phyloP scores from a whole-genome alignment of 2,797 vertebrate genomes.

The Cyprinodon diabolis region DNA sequence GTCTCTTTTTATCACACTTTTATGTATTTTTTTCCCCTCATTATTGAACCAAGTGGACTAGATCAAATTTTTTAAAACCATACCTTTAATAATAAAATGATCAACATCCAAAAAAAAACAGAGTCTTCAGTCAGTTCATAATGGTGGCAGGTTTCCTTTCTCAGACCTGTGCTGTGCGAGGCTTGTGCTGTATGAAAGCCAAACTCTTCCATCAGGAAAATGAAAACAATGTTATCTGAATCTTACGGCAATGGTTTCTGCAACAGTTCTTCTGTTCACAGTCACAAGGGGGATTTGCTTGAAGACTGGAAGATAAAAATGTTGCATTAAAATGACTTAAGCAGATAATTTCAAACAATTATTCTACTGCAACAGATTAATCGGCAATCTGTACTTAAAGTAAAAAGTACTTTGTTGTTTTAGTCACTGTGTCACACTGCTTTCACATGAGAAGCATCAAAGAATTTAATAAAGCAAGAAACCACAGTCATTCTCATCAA shows the following conservation, averaged over 20 bases:
- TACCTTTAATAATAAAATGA: background rate
- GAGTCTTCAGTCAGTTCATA: background rate
- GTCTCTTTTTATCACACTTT: background rate
- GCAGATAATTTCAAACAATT: background rate
- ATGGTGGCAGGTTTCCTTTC: background rate
- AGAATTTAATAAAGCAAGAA: background rate
- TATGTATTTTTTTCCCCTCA: background rate
- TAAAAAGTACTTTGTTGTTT: background rate
- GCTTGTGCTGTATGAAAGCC: constrained; percentile 2
- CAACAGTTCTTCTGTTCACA: background rate
- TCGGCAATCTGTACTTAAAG: background rate
- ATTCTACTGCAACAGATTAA: background rate
- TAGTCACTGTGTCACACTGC: background rate
- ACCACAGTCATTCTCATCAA: background rate
- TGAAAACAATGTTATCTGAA: constrained; percentile 6
- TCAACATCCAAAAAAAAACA: background rate
- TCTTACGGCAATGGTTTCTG: constrained; percentile 1
- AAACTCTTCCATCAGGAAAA: background rate
- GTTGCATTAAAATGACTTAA: background rate
- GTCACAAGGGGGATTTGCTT: constrained; percentile 4
- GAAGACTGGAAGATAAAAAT: background rate
- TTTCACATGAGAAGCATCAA: constrained; percentile 2
- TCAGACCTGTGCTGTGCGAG: background rate
- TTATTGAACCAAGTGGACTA: background rate
- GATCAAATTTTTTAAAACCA: background rate